Conservation (phyloP, 2,797 vertebrate species). For the Pseudochromis fuscus region DNA sequence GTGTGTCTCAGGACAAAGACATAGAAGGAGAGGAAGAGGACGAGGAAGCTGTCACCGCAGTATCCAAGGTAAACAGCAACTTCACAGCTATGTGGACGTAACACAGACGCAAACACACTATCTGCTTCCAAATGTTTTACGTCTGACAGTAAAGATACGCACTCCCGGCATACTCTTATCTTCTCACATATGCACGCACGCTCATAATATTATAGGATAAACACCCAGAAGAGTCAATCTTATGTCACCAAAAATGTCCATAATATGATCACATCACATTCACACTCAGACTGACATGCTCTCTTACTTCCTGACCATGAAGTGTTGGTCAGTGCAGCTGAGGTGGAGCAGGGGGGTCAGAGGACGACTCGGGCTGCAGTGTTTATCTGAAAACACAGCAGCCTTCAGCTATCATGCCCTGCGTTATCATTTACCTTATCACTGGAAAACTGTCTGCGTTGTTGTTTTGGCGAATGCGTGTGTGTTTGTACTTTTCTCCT, state of each 20-base stretch:
- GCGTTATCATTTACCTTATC: constrained; percentile 53
- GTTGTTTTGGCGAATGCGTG: constrained; percentile 16
- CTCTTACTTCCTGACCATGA: constrained; percentile 6
- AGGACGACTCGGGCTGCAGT: constrained; percentile 40
- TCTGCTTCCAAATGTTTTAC: constrained; percentile 33
- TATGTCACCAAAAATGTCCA: constrained; percentile 6
- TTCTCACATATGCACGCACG: constrained; percentile 6
- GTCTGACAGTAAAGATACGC: constrained; percentile 26
- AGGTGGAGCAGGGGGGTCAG: constrained; percentile 31
- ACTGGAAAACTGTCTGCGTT: constrained; percentile 33
- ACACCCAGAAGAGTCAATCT: constrained; percentile 19
- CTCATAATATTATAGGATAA: neutral
- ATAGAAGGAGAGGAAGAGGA: constrained; percentile 83
- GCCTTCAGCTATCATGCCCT: constrained; percentile 30
- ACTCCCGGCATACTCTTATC: constrained; percentile 33
- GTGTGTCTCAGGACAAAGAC: constrained; percentile 88
- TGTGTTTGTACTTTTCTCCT: constrained; percentile 23
- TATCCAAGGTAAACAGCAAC: constrained; percentile 88
- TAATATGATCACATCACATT: constrained; percentile 18
- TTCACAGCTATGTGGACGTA: constrained; percentile 35
- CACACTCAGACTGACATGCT: neutral
- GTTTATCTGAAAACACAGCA: constrained; percentile 75
- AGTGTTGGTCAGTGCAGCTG: constrained; percentile 1
- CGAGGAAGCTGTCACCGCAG: constrained; percentile 83
- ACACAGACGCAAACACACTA: constrained; percentile 50